These are phyloP conservation scores for Tangara arthus DNA, from an alignment of 2,797 vertebrate species.

Conservation along the genomic window DNA sequence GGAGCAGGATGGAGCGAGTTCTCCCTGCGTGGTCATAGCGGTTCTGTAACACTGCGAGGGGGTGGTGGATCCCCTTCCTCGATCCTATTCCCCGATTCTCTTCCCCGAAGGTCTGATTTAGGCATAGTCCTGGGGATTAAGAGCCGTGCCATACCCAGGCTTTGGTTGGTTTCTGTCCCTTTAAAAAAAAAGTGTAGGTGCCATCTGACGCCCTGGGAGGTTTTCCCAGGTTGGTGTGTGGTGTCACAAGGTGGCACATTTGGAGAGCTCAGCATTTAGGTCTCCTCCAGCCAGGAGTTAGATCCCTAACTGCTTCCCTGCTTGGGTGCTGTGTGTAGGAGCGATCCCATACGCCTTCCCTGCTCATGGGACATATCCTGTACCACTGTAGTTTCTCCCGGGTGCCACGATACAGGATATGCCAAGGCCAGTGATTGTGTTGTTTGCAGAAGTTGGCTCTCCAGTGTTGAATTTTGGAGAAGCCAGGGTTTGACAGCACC, in stretches of 20 bases:
- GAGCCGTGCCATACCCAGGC: fast-evolving
- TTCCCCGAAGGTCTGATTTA: background rate
- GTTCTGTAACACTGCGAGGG: background rate
- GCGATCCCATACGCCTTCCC: background rate
- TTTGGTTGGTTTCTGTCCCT: background rate
- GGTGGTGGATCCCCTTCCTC: background rate
- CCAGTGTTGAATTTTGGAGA: fast-evolving
- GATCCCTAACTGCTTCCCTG: background rate
- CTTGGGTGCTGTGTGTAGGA: fast-evolving
- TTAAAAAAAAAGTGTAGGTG: background rate
- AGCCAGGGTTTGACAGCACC: background rate
- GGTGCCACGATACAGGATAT: fast-evolving
- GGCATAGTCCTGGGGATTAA: background rate
- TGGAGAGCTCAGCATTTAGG: background rate
- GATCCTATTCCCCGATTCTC: background rate
- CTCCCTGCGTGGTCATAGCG: background rate
- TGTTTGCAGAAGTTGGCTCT: background rate
- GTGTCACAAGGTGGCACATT: constrained; percentile 4
- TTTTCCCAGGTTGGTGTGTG: background rate
- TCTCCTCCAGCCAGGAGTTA: background rate
- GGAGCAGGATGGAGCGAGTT: background rate
- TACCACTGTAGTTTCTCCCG: background rate
- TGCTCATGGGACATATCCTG: background rate
- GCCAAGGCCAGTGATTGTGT: fast-evolving
- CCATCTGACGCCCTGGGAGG: background rate